phyloP scores from a whole-genome alignment of 2,888 invertebrate genomes.

The Tachystola acroxantha region DNA sequence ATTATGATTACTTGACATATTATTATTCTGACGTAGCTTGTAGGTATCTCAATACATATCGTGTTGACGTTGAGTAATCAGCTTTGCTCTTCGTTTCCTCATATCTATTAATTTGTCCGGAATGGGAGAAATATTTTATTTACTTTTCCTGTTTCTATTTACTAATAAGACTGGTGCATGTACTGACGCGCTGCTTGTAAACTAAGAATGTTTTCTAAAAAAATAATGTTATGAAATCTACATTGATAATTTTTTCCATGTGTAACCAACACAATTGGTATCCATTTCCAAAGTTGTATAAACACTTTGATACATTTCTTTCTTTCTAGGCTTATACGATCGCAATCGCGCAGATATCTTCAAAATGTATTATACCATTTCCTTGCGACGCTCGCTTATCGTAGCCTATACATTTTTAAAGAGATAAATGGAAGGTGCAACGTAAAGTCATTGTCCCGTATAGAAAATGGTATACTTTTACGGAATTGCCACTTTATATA shows the following conservation, averaged over 20 bases:
- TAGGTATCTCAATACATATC: neutral
- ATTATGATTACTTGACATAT: too few species aligned
- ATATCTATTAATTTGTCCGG: slow-evolving; percentile 1
- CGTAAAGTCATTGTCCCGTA: slow-evolving; percentile 26
- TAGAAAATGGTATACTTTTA: slow-evolving; percentile 10
- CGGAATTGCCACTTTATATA: slow-evolving; percentile 11
- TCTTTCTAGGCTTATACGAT: slow-evolving; percentile 32
- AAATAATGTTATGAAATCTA: too few species aligned
- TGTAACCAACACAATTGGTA: too few species aligned
- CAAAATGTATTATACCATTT: slow-evolving; percentile 55
- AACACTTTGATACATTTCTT: slow-evolving; percentile 10
- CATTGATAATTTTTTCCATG: too few species aligned
- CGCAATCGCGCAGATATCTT: slow-evolving; percentile 44
- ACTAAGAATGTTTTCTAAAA: too few species aligned
- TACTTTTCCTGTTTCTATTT: neutral
- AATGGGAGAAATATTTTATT: neutral
- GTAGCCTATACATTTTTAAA: slow-evolving; percentile 48
- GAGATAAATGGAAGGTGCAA: slow-evolving; percentile 41
- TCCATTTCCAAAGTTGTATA: too few species aligned
- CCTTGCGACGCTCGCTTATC: slow-evolving; percentile 45
- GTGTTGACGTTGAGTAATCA: slow-evolving; percentile 1
- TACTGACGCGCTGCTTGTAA: too few species aligned
- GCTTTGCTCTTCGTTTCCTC: slow-evolving; percentile 1
- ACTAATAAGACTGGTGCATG: too few species aligned
- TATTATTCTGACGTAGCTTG: neutral